Percentiles rank a stretch among this genome's conserved stretches.
These are phyloP conservation scores for Timema cristinae DNA, from an alignment of 2,888 invertebrate genomes.

Conservation along the genomic window DNA sequence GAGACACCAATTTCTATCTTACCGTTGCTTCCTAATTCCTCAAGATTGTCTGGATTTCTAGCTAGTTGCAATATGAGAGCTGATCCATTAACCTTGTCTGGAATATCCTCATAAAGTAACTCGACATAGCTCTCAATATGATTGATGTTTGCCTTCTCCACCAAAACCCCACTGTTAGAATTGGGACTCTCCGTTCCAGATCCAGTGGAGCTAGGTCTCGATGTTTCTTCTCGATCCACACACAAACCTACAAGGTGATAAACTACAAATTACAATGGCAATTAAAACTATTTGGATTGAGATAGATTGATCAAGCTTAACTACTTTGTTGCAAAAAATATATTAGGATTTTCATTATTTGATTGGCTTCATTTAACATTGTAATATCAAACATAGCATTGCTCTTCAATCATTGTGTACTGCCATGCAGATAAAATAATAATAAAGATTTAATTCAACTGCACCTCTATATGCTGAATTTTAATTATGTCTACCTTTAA, in stretches of 20 bases:
- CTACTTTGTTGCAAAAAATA: too few species aligned
- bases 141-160: slow-evolving; percentile 70
- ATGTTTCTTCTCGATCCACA: slow-evolving; percentile 21
- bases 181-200: slow-evolving; percentile 26
- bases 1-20: slow-evolving; percentile 32
- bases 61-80: slow-evolving; percentile 87
- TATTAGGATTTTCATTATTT: too few species aligned
- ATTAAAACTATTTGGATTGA: not conserved
- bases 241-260: not conserved
- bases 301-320: too few species aligned
- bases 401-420: too few species aligned
- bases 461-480: too few species aligned
- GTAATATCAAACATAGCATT: too few species aligned
- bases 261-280: not conserved
- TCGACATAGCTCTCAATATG: slow-evolving; percentile 93
- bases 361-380: too few species aligned
- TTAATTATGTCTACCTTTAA: too few species aligned
- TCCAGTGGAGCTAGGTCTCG: slow-evolving; percentile 24
- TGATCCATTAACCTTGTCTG: slow-evolving; percentile 90
- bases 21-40: slow-evolving; percentile 93
- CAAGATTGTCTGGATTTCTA: slow-evolving; percentile 89
- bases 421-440: too few species aligned
- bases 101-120: slow-evolving; percentile 89
- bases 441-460: too few species aligned
- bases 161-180: slow-evolving; percentile 15